phyloP scores from a whole-genome alignment of 2,888 invertebrate species.

The Netelia inedita region DNA sequence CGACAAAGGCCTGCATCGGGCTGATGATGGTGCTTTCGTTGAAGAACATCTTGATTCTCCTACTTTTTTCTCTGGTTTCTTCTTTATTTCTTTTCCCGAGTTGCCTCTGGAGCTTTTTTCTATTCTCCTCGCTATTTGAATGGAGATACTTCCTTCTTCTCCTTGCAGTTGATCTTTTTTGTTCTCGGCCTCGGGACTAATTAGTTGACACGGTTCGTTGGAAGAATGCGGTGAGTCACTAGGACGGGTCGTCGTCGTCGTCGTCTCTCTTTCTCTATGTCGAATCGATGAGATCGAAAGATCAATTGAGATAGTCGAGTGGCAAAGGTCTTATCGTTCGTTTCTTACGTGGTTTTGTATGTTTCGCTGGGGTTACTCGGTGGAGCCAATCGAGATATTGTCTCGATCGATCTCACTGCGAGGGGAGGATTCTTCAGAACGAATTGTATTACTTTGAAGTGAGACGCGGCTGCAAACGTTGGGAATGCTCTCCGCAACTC shows the following conservation, averaged over 20 bases:
- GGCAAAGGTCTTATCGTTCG: not conserved
- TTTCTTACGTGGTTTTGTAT: not conserved
- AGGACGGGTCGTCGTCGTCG: not conserved
- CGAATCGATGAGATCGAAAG: not conserved
- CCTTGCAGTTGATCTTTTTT: not conserved
- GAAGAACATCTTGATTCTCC: conserved; percentile 76
- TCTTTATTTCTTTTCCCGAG: conserved; percentile 25
- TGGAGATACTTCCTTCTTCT: not conserved
- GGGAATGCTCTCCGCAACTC: conserved; percentile 83
- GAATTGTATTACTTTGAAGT: conserved; percentile 78
- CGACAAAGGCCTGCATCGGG: conserved; percentile 80
- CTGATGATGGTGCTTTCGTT: conserved; percentile 79
- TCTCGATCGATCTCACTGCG: conserved; percentile 40
- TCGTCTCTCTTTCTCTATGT: not conserved
- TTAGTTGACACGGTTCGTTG: not conserved
- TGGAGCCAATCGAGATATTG: not conserved
- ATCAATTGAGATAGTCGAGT: not conserved
- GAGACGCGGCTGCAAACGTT: conserved; percentile 82
- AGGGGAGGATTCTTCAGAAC: conserved; percentile 63
- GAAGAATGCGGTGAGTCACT: not conserved
- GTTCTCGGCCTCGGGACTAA: not conserved
- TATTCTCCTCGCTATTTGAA: not conserved
- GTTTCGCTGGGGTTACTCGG: not conserved
- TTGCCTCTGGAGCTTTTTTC: conserved; percentile 16
- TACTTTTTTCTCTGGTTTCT: conserved; percentile 30